Conservation (phyloP, 2,888 invertebrate species). For the Neria commutata region DNA sequence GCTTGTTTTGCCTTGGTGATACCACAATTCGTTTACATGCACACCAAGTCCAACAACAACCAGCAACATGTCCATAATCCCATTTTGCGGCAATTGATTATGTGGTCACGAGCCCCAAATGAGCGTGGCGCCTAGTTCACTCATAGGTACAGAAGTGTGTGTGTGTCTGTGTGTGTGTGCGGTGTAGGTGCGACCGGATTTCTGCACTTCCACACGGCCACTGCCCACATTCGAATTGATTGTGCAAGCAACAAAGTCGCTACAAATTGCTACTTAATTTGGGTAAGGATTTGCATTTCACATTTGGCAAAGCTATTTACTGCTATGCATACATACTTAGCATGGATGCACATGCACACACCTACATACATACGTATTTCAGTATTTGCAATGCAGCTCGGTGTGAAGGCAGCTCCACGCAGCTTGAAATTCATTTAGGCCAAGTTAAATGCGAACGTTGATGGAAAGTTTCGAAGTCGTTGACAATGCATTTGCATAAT, state of each 20-base stretch:
- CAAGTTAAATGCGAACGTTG: background rate
- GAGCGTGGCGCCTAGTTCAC: too few relatives aligned
- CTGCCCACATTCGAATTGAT: background rate
- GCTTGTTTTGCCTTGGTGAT: too few relatives aligned
- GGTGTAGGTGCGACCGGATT: too few relatives aligned
- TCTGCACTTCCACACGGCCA: background rate
- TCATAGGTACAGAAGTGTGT: background rate
- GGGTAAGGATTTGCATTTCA: conserved; percentile 1
- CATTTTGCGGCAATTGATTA: conserved; percentile 4
- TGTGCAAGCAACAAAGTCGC: background rate
- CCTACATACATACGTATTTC: too few relatives aligned
- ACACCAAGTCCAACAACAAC: background rate
- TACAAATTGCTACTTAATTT: conserved; percentile 5
- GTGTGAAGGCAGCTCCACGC: background rate
- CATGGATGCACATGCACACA: too few relatives aligned
- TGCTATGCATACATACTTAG: too few relatives aligned
- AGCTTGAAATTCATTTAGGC: background rate
- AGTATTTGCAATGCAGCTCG: too few relatives aligned
- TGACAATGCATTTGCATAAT: background rate
- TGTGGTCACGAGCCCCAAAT: background rate
- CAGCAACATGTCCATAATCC: background rate
- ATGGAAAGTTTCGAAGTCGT: background rate
- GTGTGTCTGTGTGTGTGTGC: background rate
- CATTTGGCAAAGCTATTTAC: too few relatives aligned
- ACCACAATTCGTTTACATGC: too few relatives aligned